phyloP scores from a whole-genome alignment of 2,113 vertebrate genomes.

The Oenanthe melanoleuca region DNA sequence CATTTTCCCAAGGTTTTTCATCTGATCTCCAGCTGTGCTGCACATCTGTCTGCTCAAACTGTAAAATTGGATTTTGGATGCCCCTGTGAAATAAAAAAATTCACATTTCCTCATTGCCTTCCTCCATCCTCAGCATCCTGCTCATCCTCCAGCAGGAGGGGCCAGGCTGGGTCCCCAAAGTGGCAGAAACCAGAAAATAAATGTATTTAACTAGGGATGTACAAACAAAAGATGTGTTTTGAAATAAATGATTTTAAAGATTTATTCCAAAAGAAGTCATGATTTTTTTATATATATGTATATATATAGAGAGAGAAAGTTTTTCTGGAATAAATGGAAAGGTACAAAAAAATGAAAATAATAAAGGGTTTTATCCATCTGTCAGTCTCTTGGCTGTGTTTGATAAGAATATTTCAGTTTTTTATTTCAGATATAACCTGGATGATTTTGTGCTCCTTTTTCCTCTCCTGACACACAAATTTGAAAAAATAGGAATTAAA shows the following conservation, averaged over 20 bases:
- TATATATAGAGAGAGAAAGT: rapidly evolving
- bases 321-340: conserved; percentile 32
- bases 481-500: too few species aligned
- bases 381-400: neutral
- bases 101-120: neutral
- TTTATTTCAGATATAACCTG: neutral
- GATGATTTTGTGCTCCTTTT: neutral
- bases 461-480: too few species aligned
- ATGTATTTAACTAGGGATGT: conserved; percentile 64
- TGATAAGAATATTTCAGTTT: neutral
- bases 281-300: neutral
- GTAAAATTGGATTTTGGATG: neutral
- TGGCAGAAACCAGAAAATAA: conserved; percentile 55
- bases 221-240: neutral
- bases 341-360: neutral
- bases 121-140: too few species aligned
- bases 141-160: too few species aligned
- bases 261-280: conserved; percentile 17
- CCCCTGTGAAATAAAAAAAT: neutral
- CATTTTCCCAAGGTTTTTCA: neutral
- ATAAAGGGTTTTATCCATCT: conserved; percentile 27
- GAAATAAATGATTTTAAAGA: conserved; percentile 32
- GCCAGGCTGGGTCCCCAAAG: neutral
- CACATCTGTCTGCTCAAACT: rapidly evolving
- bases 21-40: neutral